Conservation (phyloP, 2,797 vertebrate genomes). For the Octomys mimax region DNA sequence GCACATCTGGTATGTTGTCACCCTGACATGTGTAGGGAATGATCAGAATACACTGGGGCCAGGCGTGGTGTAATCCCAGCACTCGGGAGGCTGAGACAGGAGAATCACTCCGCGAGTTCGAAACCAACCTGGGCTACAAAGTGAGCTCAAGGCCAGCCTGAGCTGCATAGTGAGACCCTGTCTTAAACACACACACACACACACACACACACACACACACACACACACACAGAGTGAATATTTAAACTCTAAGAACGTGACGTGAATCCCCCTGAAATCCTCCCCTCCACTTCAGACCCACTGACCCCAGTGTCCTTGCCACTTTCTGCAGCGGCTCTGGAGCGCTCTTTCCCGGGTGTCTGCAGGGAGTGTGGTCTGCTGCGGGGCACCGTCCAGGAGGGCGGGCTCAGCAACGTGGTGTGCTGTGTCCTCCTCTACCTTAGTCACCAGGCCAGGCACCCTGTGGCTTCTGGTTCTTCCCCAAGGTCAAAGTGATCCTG, state of each 20-base stretch:
- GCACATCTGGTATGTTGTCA: background rate
- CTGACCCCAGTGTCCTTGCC: background rate
- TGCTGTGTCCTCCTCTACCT: background rate
- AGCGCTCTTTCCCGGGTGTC: background rate
- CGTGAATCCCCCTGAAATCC: background rate
- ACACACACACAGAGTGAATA: background rate
- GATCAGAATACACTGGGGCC: background rate
- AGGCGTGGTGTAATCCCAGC: too few relatives aligned
- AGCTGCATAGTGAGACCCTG: too few relatives aligned
- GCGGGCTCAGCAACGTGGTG: fast-evolving
- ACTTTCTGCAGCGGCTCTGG: background rate
- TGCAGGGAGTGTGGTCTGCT: background rate
- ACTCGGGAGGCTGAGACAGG: too few relatives aligned
- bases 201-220: too few relatives aligned
- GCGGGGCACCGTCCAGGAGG: background rate
- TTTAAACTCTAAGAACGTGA: background rate
- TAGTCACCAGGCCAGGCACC: background rate
- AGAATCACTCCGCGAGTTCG: too few relatives aligned
- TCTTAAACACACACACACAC: too few relatives aligned
- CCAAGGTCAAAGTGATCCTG: background rate
- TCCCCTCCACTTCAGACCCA: background rate
- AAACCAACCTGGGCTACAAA: too few relatives aligned
- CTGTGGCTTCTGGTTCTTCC: background rate
- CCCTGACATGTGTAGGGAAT: background rate
- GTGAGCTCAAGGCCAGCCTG: too few relatives aligned